Evolutionary conservation across 2,797 vertebrate species (phyloP), one percentile per base, ranked within the genome.

Genomic region (Spinus olivaceus): DNA sequence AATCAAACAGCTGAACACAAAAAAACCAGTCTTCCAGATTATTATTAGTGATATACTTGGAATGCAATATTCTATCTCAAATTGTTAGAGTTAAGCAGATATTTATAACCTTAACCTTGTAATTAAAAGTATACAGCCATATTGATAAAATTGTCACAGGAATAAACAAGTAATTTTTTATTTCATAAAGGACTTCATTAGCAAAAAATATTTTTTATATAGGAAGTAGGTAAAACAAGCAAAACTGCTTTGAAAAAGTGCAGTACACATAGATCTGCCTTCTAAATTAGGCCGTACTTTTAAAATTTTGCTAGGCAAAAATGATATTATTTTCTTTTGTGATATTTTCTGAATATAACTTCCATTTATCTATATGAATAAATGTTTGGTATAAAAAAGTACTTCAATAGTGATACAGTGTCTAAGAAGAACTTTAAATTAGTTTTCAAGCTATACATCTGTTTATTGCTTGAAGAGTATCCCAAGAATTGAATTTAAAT

Each of bases 401-500:
- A 35, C 81, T 84, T 85, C 41, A 35, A 10, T 63, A 6, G 14
- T 8, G 88, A n/a, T 24, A 44, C 3, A 39, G 54, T n/a, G 4
- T 85, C 54, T 39, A 60, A 50, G 37, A 87, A 81, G 17, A 82
- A 50, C 20, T 53, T 57, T 35, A 73, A 66, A 64, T 64, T 78
- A 20, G 27, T 82, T 96, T 92, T 71, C 54, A 91, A 86, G 16
- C 15, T 82, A 35, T 64, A 39, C 8, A 42, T 88, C 25, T 71
- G 20, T 57, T 76, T 66, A 44, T 33, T 88, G 21, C 54, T 85
- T 95, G n/a, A 70, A 76, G 85, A 72, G 11, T 56, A 73, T 32
- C 25, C 65, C 6, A 86, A 64, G 21, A 46, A 73, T 39, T 67
- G 77, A 86, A 85, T 91, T 85, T 82, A 63, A 77, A 56, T 30